phyloP scores from a whole-genome alignment of 2,113 vertebrate species.

The Setophaga kirtlandii region DNA sequence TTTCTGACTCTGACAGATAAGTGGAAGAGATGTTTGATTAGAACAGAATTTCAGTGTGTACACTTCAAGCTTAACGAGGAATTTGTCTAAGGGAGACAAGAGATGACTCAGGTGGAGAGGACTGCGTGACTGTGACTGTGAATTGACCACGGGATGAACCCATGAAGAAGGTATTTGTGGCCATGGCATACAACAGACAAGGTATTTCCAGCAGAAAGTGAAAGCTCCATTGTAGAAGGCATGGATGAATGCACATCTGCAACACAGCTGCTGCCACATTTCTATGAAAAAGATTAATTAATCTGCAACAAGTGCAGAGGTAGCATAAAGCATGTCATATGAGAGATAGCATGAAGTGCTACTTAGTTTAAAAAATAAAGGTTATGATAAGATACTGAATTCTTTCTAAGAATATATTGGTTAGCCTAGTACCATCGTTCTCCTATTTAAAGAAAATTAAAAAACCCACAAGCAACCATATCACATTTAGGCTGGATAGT shows the following conservation, averaged over 20 bases:
- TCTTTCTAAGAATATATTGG: neutral
- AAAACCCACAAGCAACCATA: accelerated
- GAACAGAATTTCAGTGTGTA: neutral
- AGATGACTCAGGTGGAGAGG: neutral
- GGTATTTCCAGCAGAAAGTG: neutral
- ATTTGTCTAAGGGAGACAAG: neutral
- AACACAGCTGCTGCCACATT: neutral
- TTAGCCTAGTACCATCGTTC: neutral
- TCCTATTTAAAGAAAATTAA: neutral
- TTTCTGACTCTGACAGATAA: neutral
- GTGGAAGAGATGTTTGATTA: neutral
- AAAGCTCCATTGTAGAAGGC: neutral
- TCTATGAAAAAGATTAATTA: neutral
- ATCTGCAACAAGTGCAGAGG: neutral
- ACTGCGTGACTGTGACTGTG: neutral
- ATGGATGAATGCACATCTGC: neutral
- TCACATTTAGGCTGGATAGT: neutral
- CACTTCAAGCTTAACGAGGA: neutral
- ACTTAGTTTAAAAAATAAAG: neutral
- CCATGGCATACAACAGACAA: neutral
- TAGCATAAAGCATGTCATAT: neutral
- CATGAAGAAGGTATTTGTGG: neutral
- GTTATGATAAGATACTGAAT: neutral
- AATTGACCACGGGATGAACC: neutral
- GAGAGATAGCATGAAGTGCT: neutral